These are phyloP conservation scores for Pterocles burchelli DNA, from an alignment of 2,113 vertebrate species.

Conservation along the genomic window DNA sequence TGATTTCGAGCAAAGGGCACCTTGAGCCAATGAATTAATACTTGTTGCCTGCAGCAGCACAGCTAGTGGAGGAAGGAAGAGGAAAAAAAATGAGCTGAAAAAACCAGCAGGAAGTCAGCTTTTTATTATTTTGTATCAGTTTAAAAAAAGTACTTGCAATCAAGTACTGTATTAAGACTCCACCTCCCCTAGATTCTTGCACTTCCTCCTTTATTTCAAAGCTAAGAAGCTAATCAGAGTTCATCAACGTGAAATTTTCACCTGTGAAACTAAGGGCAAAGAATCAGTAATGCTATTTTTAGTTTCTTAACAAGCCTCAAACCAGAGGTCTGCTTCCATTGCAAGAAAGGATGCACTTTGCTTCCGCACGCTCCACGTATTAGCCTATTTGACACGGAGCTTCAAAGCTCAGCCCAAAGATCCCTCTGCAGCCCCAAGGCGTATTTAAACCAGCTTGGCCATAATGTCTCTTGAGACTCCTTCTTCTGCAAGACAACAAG, in stretches of 20 bases:
- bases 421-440: not conserved
- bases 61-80: not conserved
- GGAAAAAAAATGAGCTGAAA: not conserved
- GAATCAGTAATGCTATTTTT: not conserved
- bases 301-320: not conserved
- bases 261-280: not conserved
- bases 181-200: not conserved
- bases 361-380: not conserved
- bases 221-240: not conserved
- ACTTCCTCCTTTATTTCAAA: slow-evolving; percentile 27
- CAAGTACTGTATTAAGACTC: not conserved
- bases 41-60: not conserved
- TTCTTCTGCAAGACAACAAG: not conserved
- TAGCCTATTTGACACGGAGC: too few species aligned
- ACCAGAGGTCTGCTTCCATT: not conserved
- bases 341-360: not conserved
- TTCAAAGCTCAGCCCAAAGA: not conserved
- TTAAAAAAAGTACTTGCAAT: not conserved
- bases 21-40: not conserved
- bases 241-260: not conserved
- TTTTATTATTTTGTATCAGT: not conserved
- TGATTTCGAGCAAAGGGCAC: not conserved
- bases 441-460: not conserved
- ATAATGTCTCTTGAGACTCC: fast-evolving
- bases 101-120: not conserved